Evolutionary conservation across 1,140 invertebrate genomes (phyloP).

Genomic region (Zaprionus kolodkinae): DNA sequence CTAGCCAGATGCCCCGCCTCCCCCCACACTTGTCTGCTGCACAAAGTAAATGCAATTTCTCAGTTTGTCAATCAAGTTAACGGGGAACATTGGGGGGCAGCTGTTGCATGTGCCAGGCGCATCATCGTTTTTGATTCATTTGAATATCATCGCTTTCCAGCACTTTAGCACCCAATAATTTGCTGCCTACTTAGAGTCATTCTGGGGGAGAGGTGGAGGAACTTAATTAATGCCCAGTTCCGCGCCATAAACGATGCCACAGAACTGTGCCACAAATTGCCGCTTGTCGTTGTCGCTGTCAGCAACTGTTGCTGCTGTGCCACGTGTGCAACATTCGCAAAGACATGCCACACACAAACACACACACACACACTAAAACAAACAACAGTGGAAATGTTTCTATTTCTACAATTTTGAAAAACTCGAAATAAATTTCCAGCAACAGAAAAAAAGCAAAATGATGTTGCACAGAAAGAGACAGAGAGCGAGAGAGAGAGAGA

Average conservation of each 20-base stretch:
- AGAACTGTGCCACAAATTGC: slow-evolving; percentile 57
- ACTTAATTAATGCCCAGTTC: slow-evolving; percentile 67
- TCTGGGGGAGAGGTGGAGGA: neutral
- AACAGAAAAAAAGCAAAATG: neutral
- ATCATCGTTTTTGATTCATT: slow-evolving; percentile 42
- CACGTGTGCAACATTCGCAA: slow-evolving; percentile 64
- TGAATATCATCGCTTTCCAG: slow-evolving; percentile 30
- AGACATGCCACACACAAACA: slow-evolving; percentile 43
- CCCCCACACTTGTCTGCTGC: neutral
- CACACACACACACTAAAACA: slow-evolving; percentile 17
- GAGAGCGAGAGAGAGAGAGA: slow-evolving; percentile 24
- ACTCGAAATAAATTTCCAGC: slow-evolving; percentile 45
- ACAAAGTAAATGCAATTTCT: slow-evolving; percentile 30
- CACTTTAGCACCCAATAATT: slow-evolving; percentile 69
- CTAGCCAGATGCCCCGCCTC: neutral
- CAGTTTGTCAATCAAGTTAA: slow-evolving; percentile 44
- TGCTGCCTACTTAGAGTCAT: slow-evolving; percentile 39
- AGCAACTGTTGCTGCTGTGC: slow-evolving; percentile 19
- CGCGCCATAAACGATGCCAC: slow-evolving; percentile 52
- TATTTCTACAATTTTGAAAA: slow-evolving; percentile 6
- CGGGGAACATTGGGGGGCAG: neutral
- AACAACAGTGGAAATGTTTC: neutral
- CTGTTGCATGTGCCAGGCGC: slow-evolving; percentile 55
- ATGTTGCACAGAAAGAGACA: slow-evolving; percentile 10
- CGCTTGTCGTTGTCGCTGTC: slow-evolving; percentile 25